Percentiles rank a stretch among this genome's conserved stretches.
Conservation (phyloP, 53 echinoderm and acorn worm species). For the Pentamera pediparva region DNA sequence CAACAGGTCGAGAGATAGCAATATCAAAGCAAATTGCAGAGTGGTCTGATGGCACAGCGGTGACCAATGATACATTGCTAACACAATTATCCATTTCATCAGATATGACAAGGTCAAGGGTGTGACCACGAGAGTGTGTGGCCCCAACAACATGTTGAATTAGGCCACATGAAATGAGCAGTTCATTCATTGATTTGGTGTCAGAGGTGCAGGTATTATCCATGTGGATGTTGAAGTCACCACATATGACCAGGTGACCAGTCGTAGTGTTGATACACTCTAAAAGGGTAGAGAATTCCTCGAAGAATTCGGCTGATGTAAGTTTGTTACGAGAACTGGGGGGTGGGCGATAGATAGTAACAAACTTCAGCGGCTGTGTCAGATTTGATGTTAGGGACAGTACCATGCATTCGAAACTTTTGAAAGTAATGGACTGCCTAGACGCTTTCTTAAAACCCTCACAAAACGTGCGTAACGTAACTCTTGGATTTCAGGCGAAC, state of each 20-base stretch:
- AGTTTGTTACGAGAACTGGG: too few relatives aligned
- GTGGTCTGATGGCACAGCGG: background rate
- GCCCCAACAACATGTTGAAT: background rate
- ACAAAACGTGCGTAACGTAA: too few relatives aligned
- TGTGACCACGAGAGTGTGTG: background rate
- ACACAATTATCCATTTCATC: background rate
- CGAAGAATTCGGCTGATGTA: background rate
- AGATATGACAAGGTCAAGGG: background rate
- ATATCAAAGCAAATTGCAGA: background rate
- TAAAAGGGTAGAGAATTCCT: background rate
- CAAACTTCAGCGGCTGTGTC: background rate
- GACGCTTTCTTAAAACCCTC: too few relatives aligned
- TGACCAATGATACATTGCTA: background rate
- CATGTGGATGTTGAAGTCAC: background rate
- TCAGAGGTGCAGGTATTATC: background rate
- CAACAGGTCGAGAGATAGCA: too few relatives aligned
- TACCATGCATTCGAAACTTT: too few relatives aligned
- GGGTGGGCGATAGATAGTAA: background rate
- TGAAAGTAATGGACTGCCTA: too few relatives aligned
- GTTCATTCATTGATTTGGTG: background rate
- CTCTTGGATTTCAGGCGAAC: too few relatives aligned
- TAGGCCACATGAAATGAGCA: background rate
- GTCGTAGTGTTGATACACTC: background rate
- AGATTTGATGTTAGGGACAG: too few relatives aligned
- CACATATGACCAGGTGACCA: background rate